phyloP scores from a whole-genome alignment of 2,113 vertebrate genomes.

The Heterotis niloticus region DNA sequence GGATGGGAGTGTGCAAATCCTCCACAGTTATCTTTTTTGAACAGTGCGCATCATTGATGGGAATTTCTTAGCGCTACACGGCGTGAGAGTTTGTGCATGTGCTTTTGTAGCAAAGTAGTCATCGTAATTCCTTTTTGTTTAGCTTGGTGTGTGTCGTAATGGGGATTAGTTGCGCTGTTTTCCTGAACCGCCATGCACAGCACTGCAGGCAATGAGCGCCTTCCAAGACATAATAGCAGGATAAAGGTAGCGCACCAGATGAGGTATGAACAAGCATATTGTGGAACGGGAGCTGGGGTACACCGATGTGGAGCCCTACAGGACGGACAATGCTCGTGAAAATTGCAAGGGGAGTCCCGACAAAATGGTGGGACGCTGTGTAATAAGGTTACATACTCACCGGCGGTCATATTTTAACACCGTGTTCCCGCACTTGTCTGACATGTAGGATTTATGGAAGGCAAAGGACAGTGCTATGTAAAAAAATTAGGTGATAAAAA shows the following conservation, averaged over 20 bases:
- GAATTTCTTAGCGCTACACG: constrained; percentile 13
- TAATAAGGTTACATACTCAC: background rate
- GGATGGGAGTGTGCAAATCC: background rate
- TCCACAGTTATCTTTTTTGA: constrained; percentile 12
- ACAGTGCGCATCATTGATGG: constrained; percentile 7
- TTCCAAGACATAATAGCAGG: constrained; percentile 9
- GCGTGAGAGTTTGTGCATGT: background rate
- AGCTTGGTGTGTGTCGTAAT: background rate
- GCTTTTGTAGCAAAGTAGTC: background rate
- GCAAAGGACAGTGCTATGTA: no score
- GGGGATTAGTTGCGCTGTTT: background rate
- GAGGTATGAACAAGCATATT: background rate
- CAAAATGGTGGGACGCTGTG: background rate
- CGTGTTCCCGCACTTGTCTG: background rate
- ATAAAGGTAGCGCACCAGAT: background rate
- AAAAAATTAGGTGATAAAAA: no score
- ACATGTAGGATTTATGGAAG: background rate
- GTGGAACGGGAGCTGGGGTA: background rate
- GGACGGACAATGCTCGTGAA: background rate
- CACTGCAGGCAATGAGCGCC: background rate
- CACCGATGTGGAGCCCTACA: background rate
- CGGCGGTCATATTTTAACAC: no score
- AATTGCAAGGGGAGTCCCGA: background rate
- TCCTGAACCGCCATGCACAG: background rate
- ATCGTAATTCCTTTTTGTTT: background rate